Evolutionary conservation across 2,797 vertebrate species (phyloP).

Genomic region (Valencia hispanica): DNA sequence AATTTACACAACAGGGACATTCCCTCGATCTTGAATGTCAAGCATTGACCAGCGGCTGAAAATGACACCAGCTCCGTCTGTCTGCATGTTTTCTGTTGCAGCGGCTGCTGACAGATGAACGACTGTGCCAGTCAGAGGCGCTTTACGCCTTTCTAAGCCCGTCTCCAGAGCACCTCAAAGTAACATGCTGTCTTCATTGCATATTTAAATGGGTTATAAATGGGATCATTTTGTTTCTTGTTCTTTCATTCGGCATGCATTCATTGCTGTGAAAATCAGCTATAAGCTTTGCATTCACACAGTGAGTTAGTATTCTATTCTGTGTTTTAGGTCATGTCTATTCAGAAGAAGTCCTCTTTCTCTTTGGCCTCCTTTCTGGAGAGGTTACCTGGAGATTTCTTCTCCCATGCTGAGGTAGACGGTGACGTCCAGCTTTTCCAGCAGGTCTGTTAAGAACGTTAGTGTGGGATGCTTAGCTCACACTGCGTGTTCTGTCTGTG

Average conservation of each 20-base stretch:
- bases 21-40: no score
- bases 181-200: conserved; percentile 35
- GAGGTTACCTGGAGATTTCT: conserved; percentile 94
- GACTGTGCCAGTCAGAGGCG: conserved; percentile 95
- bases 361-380: conserved; percentile 96
- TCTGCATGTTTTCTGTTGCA: conserved; percentile 23
- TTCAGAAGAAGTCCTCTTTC: conserved; percentile 94
- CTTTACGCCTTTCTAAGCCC: conserved; percentile 98
- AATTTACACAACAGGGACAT: no score
- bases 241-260: not conserved
- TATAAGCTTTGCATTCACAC: not conserved
- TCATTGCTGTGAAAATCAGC: not conserved
- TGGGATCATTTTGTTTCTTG: no score
- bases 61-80: not conserved
- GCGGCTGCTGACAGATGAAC: conserved; percentile 90
- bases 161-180: conserved; percentile 96
- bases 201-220: no score
- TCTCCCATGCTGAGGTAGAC: conserved; percentile 94
- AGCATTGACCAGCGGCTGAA: not conserved
- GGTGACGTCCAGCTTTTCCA: conserved; percentile 5
- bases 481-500: not conserved
- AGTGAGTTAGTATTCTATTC: not conserved
- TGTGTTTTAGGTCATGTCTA: conserved; percentile 88
- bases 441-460: not conserved
- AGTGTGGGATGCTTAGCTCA: not conserved